phyloP scores from a whole-genome alignment of 2,797 vertebrate genomes.

The Delichon dasypus region DNA sequence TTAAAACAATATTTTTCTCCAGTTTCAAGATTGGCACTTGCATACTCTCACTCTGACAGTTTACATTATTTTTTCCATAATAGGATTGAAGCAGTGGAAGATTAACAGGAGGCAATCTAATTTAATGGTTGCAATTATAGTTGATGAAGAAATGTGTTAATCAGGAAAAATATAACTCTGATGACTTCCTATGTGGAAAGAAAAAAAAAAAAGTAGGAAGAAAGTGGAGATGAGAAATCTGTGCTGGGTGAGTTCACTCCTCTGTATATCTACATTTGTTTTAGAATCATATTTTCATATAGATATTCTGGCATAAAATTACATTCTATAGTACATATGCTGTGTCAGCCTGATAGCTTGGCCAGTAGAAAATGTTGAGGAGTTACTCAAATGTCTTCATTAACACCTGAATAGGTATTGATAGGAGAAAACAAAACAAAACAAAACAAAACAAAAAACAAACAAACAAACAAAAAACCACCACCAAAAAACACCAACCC shows the following conservation, averaged over 20 bases:
- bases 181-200: constrained; percentile 31
- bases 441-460: too few species aligned
- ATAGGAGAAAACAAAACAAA: too few species aligned
- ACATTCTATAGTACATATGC: neutral
- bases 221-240: constrained; percentile 39
- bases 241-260: neutral
- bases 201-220: constrained; percentile 8
- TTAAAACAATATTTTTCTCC: constrained; percentile 68
- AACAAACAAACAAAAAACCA: too few species aligned
- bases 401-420: neutral
- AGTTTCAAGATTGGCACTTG: constrained; percentile 38
- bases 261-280: neutral
- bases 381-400: neutral
- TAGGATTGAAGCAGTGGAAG: constrained; percentile 56
- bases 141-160: constrained; percentile 74
- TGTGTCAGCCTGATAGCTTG: neutral
- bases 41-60: constrained; percentile 64
- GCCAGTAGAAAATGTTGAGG: neutral
- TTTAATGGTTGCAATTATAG: constrained; percentile 72
- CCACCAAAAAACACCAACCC: neutral
- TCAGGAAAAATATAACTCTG: constrained; percentile 59
- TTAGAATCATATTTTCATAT: neutral
- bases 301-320: neutral
- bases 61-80: constrained; percentile 61
- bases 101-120: constrained; percentile 71